phyloP scores from a whole-genome alignment of 2,888 invertebrate species.

The Drosophila sordidula region DNA sequence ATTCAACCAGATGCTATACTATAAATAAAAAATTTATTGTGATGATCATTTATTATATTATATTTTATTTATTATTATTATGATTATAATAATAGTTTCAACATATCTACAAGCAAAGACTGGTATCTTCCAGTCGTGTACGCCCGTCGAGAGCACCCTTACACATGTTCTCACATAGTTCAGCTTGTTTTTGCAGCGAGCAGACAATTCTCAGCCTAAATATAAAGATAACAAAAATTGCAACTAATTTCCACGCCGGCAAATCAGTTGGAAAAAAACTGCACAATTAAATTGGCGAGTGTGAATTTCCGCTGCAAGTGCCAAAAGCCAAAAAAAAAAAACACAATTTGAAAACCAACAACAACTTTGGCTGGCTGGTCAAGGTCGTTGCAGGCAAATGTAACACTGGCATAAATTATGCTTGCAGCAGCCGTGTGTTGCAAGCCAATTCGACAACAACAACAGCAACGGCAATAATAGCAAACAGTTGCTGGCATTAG shows the following conservation, averaged over 20 bases:
- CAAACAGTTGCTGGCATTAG: slow-evolving; percentile 43
- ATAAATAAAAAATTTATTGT: too few species aligned
- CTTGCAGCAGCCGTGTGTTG: slow-evolving; percentile 46
- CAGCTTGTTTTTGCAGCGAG: slow-evolving; percentile 13
- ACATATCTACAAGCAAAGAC: too few species aligned
- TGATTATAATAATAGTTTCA: too few species aligned
- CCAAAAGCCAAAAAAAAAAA: slow-evolving; percentile 23
- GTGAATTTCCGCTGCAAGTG: slow-evolving; percentile 74
- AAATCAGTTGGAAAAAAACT: slow-evolving; percentile 17
- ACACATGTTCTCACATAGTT: slow-evolving; percentile 16
- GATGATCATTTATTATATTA: too few species aligned
- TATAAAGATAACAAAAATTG: slow-evolving; percentile 43
- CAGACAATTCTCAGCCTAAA: slow-evolving; percentile 39
- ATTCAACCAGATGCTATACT: too few species aligned
- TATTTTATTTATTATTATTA: too few species aligned
- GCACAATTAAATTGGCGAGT: slow-evolving; percentile 71
- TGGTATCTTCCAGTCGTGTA: too few species aligned
- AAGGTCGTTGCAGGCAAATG: slow-evolving; percentile 77
- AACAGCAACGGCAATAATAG: slow-evolving; percentile 14
- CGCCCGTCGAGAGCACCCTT: background rate
- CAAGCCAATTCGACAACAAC: slow-evolving; percentile 38
- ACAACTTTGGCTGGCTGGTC: slow-evolving; percentile 59
- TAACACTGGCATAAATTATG: slow-evolving; percentile 78
- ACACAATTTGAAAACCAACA: slow-evolving; percentile 28
- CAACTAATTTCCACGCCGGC: slow-evolving; percentile 61